Evolutionary conservation across 2,797 vertebrate genomes (phyloP).

Genomic region (Darevskia nairensis): DNA sequence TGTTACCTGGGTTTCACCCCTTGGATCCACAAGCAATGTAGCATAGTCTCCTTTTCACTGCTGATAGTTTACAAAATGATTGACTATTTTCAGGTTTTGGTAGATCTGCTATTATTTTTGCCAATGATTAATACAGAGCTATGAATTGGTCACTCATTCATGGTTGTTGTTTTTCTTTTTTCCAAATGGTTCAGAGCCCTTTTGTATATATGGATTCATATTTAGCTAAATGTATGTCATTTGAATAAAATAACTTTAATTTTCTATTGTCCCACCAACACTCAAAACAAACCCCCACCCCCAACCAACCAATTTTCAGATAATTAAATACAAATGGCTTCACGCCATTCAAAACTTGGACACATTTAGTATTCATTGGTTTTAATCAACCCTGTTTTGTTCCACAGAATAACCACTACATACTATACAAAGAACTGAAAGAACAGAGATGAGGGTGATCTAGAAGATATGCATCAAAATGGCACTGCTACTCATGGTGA

Average conservation of each 20-base stretch:
- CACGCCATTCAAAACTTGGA: neutral
- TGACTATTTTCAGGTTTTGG: accelerated
- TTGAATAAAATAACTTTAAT: neutral
- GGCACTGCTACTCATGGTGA: neutral
- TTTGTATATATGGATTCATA: neutral
- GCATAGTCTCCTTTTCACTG: accelerated
- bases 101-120: too few relatives aligned
- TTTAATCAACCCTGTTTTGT: slow-evolving; percentile 8
- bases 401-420: neutral
- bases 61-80: neutral
- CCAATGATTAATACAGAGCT: accelerated
- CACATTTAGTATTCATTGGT: neutral
- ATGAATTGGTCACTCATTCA: neutral
- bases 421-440: neutral
- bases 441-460: neutral
- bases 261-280: neutral
- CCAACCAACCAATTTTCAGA: neutral
- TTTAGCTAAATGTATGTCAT: neutral
- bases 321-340: slow-evolving; percentile 12
- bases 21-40: neutral
- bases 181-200: neutral
- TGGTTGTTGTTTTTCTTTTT: neutral
- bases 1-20: neutral
- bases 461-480: neutral
- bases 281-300: neutral